Conservation (phyloP, 2,888 invertebrate genomes). For the Melanostoma mellinum region DNA sequence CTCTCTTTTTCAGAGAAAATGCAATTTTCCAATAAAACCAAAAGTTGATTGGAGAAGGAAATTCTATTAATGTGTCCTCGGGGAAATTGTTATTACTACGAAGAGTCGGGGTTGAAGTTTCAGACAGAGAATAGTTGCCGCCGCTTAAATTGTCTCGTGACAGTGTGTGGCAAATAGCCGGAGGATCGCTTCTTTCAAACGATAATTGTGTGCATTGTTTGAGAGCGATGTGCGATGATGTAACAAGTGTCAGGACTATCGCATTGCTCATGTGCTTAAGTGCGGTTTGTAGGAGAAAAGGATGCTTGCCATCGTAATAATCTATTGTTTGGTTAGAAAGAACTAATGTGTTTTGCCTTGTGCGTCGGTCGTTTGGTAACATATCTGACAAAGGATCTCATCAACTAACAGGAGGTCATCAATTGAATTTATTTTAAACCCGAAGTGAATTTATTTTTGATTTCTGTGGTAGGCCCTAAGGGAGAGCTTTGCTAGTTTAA, state of each 20-base stretch:
- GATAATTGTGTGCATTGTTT: slow-evolving; percentile 64
- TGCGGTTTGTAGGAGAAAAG: slow-evolving; percentile 14
- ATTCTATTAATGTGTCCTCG: slow-evolving; percentile 66
- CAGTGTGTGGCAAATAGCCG: slow-evolving; percentile 29
- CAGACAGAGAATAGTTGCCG: slow-evolving; percentile 10
- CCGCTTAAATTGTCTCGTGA: slow-evolving; percentile 26
- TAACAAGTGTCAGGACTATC: slow-evolving; percentile 50
- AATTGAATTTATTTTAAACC: no score
- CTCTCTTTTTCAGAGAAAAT: slow-evolving; percentile 32
- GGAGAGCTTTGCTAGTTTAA: no score
- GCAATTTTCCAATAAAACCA: slow-evolving; percentile 69
- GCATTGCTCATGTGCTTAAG: background rate
- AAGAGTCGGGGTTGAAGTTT: slow-evolving; percentile 30
- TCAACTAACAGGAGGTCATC: no score
- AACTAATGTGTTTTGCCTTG: no score
- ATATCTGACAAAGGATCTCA: no score
- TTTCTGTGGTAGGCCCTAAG: no score
- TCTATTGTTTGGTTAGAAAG: no score
- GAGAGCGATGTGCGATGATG: slow-evolving; percentile 22
- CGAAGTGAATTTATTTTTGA: no score
- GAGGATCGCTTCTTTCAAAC: slow-evolving; percentile 8
- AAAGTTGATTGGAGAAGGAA: slow-evolving; percentile 63
- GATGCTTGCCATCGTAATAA: background rate
- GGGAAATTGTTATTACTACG: slow-evolving; percentile 58
- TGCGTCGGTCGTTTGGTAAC: no score